phyloP scores from a whole-genome alignment of 1,140 invertebrate genomes.

The Carposina sasakii region DNA sequence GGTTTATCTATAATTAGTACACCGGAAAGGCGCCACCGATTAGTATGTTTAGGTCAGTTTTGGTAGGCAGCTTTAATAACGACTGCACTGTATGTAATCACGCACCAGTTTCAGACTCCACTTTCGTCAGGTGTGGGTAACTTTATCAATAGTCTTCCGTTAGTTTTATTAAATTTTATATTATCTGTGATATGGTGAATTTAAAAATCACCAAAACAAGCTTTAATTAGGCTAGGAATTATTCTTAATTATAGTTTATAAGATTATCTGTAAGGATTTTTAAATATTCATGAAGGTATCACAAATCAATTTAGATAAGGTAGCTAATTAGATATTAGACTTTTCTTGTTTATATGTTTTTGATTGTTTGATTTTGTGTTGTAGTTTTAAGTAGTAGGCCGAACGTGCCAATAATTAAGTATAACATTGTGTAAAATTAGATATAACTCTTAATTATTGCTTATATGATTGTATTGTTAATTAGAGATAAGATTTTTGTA shows the following conservation, averaged over 20 bases:
- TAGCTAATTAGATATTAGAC: no score
- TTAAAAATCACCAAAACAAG: constrained; percentile 39
- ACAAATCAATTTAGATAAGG: no score
- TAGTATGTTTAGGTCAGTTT: constrained; percentile 60
- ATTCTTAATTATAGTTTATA: no score
- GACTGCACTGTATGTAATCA: constrained; percentile 63
- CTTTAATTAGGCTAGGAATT: constrained; percentile 57
- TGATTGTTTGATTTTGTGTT: constrained; percentile 14
- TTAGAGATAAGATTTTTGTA: constrained; percentile 9
- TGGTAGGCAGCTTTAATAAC: constrained; percentile 70
- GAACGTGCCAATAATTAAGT: constrained; percentile 58
- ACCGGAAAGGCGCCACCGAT: no score
- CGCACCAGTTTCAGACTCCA: constrained; percentile 47
- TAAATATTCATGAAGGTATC: no score
- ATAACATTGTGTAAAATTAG: constrained; percentile 27
- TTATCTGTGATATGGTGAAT: constrained; percentile 60
- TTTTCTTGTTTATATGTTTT: constrained; percentile 1
- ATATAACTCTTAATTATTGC: constrained; percentile 15
- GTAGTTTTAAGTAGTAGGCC: constrained; percentile 41
- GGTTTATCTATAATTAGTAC: constrained; percentile 24
- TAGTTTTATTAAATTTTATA: constrained; percentile 33
- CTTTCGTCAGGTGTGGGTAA: constrained; percentile 21
- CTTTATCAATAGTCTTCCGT: constrained; percentile 59
- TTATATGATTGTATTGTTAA: constrained; percentile 11
- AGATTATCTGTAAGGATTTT: no score